Conservation (phyloP, 2,888 invertebrate genomes). For the Sthenelais limicola region DNA sequence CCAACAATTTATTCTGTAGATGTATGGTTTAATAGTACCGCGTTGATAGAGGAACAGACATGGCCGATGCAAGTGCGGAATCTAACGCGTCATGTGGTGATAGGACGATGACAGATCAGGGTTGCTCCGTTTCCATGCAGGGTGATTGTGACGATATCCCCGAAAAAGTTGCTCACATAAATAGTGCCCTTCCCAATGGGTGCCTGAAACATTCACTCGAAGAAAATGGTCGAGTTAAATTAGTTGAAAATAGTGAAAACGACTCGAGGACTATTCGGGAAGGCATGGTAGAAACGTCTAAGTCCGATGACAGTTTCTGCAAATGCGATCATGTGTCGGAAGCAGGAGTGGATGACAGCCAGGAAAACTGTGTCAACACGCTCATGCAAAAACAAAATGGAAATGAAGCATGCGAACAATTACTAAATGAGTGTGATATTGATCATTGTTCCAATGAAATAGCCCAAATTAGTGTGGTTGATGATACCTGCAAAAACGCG, state of each 20-base stretch:
- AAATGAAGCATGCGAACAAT: not conserved
- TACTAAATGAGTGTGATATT: not conserved
- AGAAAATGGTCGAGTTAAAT: constrained; percentile 37
- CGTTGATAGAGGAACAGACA: not conserved
- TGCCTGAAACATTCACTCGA: constrained; percentile 35
- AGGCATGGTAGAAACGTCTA: not conserved
- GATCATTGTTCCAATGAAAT: not conserved
- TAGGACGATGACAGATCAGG: constrained; percentile 35
- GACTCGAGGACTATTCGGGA: not conserved
- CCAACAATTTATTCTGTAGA: not conserved
- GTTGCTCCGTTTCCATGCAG: constrained; percentile 35
- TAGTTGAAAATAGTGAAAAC: not conserved
- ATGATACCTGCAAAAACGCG: too few species aligned
- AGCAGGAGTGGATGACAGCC: not conserved
- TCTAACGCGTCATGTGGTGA: constrained; percentile 31
- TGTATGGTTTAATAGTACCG: not conserved
- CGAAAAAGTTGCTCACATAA: constrained; percentile 32
- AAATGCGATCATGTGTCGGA: constrained; percentile 34
- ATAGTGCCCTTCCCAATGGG: constrained; percentile 39
- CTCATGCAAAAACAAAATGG: not conserved
- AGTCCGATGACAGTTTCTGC: constrained; percentile 7
- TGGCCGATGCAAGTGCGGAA: constrained; percentile 32
- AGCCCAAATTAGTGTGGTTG: constrained; percentile 30
- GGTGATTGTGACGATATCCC: constrained; percentile 13
- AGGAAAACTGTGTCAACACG: not conserved